Evolutionary conservation across 2,113 vertebrate genomes (phyloP).

Genomic region (Eudyptes chrysolophus): DNA sequence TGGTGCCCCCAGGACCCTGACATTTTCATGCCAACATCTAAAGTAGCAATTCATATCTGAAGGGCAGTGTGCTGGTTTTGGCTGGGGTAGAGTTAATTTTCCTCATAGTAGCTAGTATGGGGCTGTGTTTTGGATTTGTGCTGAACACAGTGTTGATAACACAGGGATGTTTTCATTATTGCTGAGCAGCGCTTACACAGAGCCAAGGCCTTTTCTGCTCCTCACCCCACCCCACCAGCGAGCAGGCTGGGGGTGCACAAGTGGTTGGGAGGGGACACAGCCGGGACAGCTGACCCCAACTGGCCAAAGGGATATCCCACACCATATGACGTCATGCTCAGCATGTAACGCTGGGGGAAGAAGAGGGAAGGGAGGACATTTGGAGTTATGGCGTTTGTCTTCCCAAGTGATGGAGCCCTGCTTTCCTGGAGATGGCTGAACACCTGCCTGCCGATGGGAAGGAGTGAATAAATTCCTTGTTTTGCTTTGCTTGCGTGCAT

Average conservation of each 20-base stretch:
- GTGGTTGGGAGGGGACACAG: neutral
- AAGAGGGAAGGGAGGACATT: neutral
- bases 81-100: neutral
- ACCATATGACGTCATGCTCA: neutral
- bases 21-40: neutral
- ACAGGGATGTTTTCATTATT: neutral
- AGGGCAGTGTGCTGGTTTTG: neutral
- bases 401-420: too few relatives aligned
- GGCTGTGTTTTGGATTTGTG: neutral
- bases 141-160: neutral
- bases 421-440: too few relatives aligned
- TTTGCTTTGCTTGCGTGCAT: accelerated
- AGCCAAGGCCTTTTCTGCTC: too few relatives aligned
- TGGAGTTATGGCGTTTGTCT: neutral
- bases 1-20: neutral
- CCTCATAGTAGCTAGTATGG: neutral
- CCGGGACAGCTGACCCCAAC: neutral
- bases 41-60: neutral
- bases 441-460: too few relatives aligned
- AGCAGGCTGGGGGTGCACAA: neutral
- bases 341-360: neutral
- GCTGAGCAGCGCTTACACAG: neutral
- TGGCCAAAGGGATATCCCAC: neutral
- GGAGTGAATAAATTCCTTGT: too few relatives aligned
- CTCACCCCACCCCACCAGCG: neutral